Conservation (phyloP, 2,888 invertebrate species). For the Caenorhabditis zanzibari region DNA sequence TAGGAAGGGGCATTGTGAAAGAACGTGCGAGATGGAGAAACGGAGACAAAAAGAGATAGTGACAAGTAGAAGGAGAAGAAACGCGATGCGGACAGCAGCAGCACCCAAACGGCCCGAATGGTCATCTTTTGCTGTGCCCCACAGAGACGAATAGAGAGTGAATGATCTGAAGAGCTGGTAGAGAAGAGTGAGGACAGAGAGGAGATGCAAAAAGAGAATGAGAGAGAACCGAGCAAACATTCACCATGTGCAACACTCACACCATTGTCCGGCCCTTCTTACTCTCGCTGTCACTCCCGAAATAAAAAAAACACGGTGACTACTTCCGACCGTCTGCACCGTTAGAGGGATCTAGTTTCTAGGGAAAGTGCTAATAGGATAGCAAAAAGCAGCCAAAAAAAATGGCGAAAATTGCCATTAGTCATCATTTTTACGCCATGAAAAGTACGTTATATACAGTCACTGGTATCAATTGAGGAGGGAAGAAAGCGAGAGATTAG, state of each 20-base stretch:
- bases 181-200: slow-evolving; percentile 17
- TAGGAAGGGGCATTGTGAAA: not conserved
- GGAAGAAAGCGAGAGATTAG: slow-evolving; percentile 45
- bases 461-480: slow-evolving; percentile 42
- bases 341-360: slow-evolving; percentile 8
- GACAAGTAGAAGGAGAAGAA: slow-evolving; percentile 26
- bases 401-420: slow-evolving; percentile 1
- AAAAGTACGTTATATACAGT: slow-evolving; percentile 45
- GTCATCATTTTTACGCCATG: slow-evolving; percentile 7
- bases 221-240: slow-evolving; percentile 57
- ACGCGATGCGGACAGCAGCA: slow-evolving; percentile 44
- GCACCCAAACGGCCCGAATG: slow-evolving; percentile 42
- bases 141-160: slow-evolving; percentile 14
- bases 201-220: not conserved
- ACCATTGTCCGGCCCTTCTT: slow-evolving; percentile 40
- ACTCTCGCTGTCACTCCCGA: slow-evolving; percentile 26
- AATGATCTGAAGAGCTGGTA: slow-evolving; percentile 49
- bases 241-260: slow-evolving; percentile 62
- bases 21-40: slow-evolving; percentile 8
- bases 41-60: slow-evolving; percentile 28
- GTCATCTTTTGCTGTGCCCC: slow-evolving; percentile 50
- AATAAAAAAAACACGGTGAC: slow-evolving; percentile 37
- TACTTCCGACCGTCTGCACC: slow-evolving; percentile 4
- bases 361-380: not conserved
- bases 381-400: not conserved